Conservation (phyloP, 1,140 invertebrate species). For the Portunus trituberculatus region DNA sequence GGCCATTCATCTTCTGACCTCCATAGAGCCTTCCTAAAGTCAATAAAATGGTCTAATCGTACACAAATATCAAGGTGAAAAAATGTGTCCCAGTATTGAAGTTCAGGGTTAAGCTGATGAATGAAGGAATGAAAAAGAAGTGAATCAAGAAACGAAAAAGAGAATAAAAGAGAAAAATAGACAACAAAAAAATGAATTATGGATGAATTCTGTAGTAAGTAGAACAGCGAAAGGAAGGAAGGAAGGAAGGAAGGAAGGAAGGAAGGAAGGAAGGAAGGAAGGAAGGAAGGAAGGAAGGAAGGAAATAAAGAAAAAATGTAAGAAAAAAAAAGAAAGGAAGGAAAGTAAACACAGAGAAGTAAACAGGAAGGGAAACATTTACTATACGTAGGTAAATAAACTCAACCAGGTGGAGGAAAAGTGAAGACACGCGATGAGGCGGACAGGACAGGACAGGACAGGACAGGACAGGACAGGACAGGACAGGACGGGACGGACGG, state of each 20-base stretch:
- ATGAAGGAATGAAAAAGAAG: too few species aligned
- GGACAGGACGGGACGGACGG: too few species aligned
- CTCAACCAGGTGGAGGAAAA: not conserved
- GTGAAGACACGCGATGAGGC: not conserved
- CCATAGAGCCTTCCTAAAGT: too few species aligned
- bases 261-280: not conserved
- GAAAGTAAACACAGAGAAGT: not conserved
- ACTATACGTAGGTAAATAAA: not conserved
- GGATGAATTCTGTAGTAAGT: not conserved
- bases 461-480: not conserved
- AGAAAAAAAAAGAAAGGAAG: not conserved
- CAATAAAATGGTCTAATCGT: too few species aligned
- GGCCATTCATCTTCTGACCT: too few species aligned
- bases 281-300: not conserved
- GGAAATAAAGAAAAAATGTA: not conserved
- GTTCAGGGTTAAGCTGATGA: too few species aligned
- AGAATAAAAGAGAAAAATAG: too few species aligned
- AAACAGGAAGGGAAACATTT: not conserved
- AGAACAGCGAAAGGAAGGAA: not conserved
- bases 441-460: not conserved
- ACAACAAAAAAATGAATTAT: too few species aligned
- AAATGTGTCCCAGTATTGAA: too few species aligned
- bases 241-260: not conserved
- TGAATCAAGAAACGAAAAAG: too few species aligned
- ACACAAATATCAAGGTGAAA: too few species aligned